Evolutionary conservation across 2,888 invertebrate genomes (phyloP).

Genomic region (Latrodectus hesperus): DNA sequence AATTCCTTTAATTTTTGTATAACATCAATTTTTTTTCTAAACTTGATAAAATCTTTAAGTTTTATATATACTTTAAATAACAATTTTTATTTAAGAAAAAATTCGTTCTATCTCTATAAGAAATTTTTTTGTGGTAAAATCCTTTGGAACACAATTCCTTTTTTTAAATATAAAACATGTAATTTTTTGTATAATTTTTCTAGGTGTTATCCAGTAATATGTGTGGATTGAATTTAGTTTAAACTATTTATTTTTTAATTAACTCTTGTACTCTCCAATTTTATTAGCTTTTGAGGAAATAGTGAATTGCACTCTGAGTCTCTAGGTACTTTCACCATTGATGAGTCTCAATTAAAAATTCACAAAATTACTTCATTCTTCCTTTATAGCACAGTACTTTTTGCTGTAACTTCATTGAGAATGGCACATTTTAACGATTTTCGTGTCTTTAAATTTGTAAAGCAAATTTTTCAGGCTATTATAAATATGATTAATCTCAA

Average conservation of each 20-base stretch:
- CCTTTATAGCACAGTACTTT: not conserved
- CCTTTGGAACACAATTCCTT: too few species aligned
- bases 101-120: too few species aligned
- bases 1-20: too few species aligned
- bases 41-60: not conserved
- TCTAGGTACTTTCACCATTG: not conserved
- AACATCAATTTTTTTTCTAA: too few species aligned
- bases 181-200: too few species aligned
- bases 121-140: too few species aligned
- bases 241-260: too few species aligned
- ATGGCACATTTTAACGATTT: not conserved
- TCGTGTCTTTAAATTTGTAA: not conserved
- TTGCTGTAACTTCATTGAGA: not conserved
- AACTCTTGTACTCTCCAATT: not conserved
- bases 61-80: too few species aligned
- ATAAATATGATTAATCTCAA: too few species aligned
- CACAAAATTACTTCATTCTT: not conserved
- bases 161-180: not conserved
- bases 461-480: not conserved
- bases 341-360: constrained; percentile 5
- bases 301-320: not conserved
- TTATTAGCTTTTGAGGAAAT: not conserved
- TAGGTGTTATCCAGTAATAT: too few species aligned
- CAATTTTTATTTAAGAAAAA: too few species aligned
- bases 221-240: too few species aligned